phyloP scores from a whole-genome alignment of 2,888 invertebrate genomes.

The Arrhopalites spinosus region DNA sequence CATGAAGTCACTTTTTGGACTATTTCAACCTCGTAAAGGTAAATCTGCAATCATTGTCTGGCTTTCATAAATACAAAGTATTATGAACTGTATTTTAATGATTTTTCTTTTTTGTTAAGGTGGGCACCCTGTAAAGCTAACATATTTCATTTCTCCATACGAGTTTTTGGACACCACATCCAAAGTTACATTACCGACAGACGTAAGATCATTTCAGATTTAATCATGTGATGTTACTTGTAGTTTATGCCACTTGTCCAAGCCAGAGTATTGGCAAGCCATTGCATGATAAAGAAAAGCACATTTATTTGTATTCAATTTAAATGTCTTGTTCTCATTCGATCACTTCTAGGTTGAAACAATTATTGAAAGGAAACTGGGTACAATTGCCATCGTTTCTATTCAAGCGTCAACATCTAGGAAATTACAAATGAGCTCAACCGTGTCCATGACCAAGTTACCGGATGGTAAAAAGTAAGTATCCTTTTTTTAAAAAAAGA shows the following conservation, averaged over 20 bases:
- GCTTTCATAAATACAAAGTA: no score
- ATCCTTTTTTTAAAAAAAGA: background rate
- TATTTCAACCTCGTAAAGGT: conserved; percentile 76
- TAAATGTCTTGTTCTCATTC: no score
- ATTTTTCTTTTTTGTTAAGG: no score
- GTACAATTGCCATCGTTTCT: conserved; percentile 85
- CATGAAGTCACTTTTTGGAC: conserved; percentile 82
- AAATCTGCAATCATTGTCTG: no score
- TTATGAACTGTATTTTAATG: no score
- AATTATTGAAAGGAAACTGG: conserved; percentile 72
- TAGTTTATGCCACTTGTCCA: no score
- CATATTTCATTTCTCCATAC: conserved; percentile 92
- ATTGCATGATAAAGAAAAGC: no score
- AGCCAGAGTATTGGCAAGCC: no score
- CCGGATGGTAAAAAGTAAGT: conserved; percentile 74
- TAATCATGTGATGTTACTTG: no score
- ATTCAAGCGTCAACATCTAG: conserved; percentile 86
- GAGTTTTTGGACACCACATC: conserved; percentile 80
- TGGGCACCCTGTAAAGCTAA: conserved; percentile 90
- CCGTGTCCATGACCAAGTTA: conserved; percentile 72
- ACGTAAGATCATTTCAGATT: no score
- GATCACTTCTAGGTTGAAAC: no score
- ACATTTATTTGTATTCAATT: no score
- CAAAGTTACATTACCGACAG: conserved; percentile 73
- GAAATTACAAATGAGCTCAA: conserved; percentile 70